A percentile compares a stretch with the other conserved stretches of the same genome.
Evolutionary conservation across 53 echinoderm and acorn worm species (phyloP).

Genomic region (Arbacia lixula): DNA sequence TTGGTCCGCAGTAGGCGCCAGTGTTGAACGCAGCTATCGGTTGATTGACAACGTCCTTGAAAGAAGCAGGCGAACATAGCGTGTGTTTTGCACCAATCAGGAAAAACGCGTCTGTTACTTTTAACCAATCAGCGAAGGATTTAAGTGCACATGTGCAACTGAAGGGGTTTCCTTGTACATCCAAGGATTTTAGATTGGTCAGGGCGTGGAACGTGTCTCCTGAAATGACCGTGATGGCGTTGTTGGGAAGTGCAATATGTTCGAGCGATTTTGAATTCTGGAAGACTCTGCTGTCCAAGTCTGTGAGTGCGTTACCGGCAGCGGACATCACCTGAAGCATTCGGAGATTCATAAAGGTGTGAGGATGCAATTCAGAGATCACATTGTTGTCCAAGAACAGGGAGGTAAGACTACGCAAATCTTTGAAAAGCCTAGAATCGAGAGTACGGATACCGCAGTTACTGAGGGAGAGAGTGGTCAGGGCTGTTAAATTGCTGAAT

Average conservation of each 20-base stretch:
- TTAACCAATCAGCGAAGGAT: slow-evolving; percentile 43
- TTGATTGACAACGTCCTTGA: not conserved
- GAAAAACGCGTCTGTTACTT: slow-evolving; percentile 9
- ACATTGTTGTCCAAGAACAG: slow-evolving; percentile 3
- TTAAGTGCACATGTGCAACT: slow-evolving; percentile 34
- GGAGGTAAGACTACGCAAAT: slow-evolving; percentile 5
- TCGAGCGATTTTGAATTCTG: not conserved
- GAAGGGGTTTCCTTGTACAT: slow-evolving; percentile 40
- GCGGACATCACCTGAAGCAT: slow-evolving; percentile 2
- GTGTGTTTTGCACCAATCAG: slow-evolving; percentile 1
- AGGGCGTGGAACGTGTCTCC: slow-evolving; percentile 6
- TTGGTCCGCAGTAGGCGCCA: slow-evolving; percentile 25
- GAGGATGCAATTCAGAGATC: slow-evolving; percentile 22
- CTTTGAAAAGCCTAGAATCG: not conserved
- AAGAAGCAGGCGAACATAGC: slow-evolving; percentile 45
- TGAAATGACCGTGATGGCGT: slow-evolving; percentile 31
- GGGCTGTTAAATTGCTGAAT: slow-evolving; percentile 13
- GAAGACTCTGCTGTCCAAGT: slow-evolving; percentile 1
- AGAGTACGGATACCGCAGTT: slow-evolving; percentile 15
- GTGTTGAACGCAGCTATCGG: not conserved
- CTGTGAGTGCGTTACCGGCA: slow-evolving; percentile 11
- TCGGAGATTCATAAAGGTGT: not conserved
- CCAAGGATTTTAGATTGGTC: not conserved
- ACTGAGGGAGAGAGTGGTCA: slow-evolving; percentile 9
- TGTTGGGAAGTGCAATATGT: slow-evolving; percentile 23